A percentile compares a stretch with the other conserved stretches of the same genome.
These are phyloP conservation scores for Leptopterna dolabrata DNA, from an alignment of 2,888 invertebrate genomes.

Conservation along the genomic window DNA sequence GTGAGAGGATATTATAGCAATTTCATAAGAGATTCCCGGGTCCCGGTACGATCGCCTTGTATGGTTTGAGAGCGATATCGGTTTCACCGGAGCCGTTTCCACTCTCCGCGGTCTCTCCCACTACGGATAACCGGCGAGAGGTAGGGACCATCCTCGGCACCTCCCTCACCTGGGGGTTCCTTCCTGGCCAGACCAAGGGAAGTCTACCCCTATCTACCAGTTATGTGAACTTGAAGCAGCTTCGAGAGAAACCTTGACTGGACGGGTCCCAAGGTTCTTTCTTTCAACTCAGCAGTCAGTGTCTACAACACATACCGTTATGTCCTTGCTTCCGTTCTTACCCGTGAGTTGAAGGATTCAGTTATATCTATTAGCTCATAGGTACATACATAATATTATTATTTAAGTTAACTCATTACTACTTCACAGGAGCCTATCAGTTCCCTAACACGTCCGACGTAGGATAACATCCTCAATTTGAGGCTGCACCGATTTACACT, in stretches of 20 bases:
- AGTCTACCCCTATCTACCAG: constrained; percentile 34
- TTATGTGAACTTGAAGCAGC: constrained; percentile 50
- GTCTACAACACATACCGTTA: constrained; percentile 50
- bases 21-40: neutral
- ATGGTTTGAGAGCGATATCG: neutral
- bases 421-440: too few species aligned
- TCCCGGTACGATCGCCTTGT: neutral
- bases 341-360: constrained; percentile 23
- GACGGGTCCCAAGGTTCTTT: constrained; percentile 51
- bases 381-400: neutral
- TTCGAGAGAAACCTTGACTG: constrained; percentile 49
- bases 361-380: neutral
- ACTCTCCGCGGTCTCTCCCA: neutral
- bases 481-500: too few species aligned
- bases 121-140: neutral
- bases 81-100: neutral
- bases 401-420: too few species aligned
- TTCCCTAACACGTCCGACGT: too few species aligned
- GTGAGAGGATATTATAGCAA: neutral
- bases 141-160: neutral
- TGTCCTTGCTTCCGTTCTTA: constrained; percentile 33
- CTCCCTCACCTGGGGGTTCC: neutral
- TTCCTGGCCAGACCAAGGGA: constrained; percentile 15
- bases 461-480: too few species aligned
- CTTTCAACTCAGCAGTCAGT: constrained; percentile 34